A percentile compares a stretch with the other conserved stretches of the same genome.
These are phyloP conservation scores for Drosophila tani DNA, from an alignment of 1,140 invertebrate genomes.

Conservation along the genomic window DNA sequence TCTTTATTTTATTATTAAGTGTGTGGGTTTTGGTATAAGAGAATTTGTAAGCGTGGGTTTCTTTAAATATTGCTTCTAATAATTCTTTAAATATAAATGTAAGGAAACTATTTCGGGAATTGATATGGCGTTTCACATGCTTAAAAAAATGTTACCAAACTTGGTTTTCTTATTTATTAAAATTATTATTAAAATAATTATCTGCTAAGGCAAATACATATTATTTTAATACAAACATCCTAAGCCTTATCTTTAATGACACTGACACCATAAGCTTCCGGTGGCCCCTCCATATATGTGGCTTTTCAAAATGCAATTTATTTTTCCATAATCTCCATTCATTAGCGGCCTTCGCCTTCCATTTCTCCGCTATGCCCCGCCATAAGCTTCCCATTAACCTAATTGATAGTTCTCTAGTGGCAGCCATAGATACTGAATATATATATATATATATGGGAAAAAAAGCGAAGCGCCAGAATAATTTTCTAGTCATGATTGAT, in stretches of 20 bases:
- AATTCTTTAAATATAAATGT: too few species aligned
- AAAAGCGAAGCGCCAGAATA: conserved; percentile 21
- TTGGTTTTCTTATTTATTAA: too few species aligned
- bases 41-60: neutral
- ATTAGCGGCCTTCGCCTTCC: conserved; percentile 27
- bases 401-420: conserved; percentile 68
- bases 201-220: too few species aligned
- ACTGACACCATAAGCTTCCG: conserved; percentile 12
- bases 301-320: conserved; percentile 42
- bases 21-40: too few species aligned
- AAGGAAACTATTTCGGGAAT: too few species aligned
- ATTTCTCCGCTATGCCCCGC: conserved; percentile 6
- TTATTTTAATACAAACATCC: neutral
- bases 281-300: conserved; percentile 9
- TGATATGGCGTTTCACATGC: too few species aligned
- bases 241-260: neutral
- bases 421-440: conserved; percentile 17
- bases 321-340: conserved; percentile 40
- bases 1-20: neutral
- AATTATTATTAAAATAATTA: too few species aligned
- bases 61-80: too few species aligned
- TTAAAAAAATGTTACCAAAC: too few species aligned
- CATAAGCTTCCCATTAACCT: conserved; percentile 60
- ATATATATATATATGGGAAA: neutral
- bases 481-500: conserved; percentile 71